Evolutionary conservation across 2,113 vertebrate species (phyloP), one percentile per base, ranked within the genome.

Genomic region (Centropus unirufus): DNA sequence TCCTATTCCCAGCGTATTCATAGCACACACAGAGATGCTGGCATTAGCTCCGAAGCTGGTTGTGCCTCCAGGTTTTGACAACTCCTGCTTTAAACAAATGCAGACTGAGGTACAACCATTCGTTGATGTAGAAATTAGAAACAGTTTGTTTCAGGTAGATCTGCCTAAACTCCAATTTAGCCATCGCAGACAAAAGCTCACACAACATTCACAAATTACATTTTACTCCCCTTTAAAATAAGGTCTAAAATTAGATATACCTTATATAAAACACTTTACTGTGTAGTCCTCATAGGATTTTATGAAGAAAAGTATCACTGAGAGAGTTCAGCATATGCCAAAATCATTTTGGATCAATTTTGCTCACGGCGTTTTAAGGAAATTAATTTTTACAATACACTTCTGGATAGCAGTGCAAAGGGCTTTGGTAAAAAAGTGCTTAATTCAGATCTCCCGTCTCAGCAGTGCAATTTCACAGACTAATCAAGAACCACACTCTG

Each of bases 331-430:
- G 82, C 75, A 90, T 94, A 95, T 96, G 96, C 72, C 96, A 94
- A 91, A 97, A 93, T 68, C 29, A 96, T 83, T 95, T 92, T 83
- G 89, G 92, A 97, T 89, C 92, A 96, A 95, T 96, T 97, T 97
- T 93, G 95, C 89, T 97, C 93, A 95, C 3, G 22, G 95, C 80
- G 42, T 87, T 85, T 91, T 91, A 95, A 96, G 70, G 76, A 95
- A 97, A 97, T 95, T 94, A 93, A 96, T 96, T 97, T 97, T 97
- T 96, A 96, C 95, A 95, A 96, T 72, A 62, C 77, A 81, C 89
- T 84, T 92, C 62, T 90, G 86, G 85, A 86, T 88, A 86, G 81
- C 40, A 40, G 91, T 80, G 94, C 94, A 96, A 95, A 96, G 95
- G 92, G 90, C 89, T 92, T 89, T 84, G 58, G 90, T 97, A 93